Percentiles rank a stretch among this genome's conserved stretches.
Conservation (phyloP, 2,797 vertebrate species). For the Gallinago solitaria region DNA sequence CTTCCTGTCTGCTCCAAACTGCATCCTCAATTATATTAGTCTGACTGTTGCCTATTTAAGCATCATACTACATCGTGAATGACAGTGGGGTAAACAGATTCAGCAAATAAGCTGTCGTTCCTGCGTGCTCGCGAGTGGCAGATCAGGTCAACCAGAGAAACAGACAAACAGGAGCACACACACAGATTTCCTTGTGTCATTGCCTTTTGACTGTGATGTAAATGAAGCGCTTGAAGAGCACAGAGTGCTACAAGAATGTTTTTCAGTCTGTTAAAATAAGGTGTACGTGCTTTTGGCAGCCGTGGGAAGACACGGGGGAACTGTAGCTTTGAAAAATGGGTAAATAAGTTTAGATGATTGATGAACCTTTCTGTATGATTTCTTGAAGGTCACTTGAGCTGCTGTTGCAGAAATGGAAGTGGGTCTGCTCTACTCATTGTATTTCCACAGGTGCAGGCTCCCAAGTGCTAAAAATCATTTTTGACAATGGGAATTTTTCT, state of each 20-base stretch:
- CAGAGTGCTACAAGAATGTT: background rate
- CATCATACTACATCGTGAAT: background rate
- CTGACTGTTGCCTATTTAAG: conserved; percentile 39
- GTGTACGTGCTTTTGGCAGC: background rate
- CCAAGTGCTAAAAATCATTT: background rate
- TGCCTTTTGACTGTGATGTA: background rate
- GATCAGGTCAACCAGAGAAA: conserved; percentile 34
- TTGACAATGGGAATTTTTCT: background rate
- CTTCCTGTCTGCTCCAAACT: background rate
- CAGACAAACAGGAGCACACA: background rate
- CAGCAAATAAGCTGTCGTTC: conserved; percentile 3
- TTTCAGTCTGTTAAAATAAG: background rate
- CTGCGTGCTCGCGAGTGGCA: background rate
- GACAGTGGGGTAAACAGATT: conserved; percentile 23
- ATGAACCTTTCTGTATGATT: background rate
- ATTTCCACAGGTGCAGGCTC: background rate
- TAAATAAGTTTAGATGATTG: background rate
- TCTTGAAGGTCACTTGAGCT: background rate
- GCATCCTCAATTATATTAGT: conserved; percentile 20
- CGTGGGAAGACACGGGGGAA: background rate
- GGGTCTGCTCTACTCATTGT: background rate
- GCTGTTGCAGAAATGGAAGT: background rate
- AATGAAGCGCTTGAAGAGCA: background rate
- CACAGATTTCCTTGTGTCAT: background rate
- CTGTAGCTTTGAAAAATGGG: background rate